These are phyloP conservation scores for Tolypeutes matacus DNA, from an alignment of 2,797 vertebrate species.

Conservation along the genomic window DNA sequence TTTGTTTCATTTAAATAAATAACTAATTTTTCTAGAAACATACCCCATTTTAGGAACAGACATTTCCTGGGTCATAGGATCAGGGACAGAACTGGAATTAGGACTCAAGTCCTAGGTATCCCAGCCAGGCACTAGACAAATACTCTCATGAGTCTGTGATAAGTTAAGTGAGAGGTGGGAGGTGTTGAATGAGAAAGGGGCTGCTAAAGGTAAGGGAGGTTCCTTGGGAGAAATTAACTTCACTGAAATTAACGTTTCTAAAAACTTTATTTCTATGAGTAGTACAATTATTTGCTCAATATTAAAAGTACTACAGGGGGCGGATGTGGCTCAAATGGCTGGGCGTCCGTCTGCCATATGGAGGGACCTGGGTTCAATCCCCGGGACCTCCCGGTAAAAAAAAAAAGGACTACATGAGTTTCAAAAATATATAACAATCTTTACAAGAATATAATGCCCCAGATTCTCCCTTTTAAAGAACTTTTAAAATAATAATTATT, in stretches of 20 bases:
- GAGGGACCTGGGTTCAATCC: too few species aligned
- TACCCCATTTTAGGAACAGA: too few species aligned
- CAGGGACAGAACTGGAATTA: too few species aligned
- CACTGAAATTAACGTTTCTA: conserved; percentile 22
- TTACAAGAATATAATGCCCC: conserved; percentile 6
- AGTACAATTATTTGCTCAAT: conserved; percentile 25
- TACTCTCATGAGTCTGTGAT: too few species aligned
- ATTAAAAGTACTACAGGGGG: conserved; percentile 35
- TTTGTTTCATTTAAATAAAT: too few species aligned
- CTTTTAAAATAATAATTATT: conserved; percentile 20
- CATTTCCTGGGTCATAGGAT: too few species aligned
- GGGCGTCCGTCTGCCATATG: too few species aligned
- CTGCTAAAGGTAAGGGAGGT: neutral
- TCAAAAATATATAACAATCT: neutral
- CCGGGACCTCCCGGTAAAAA: too few species aligned
- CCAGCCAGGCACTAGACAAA: too few species aligned
- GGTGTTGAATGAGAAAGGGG: rapidly evolving
- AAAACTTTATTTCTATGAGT: neutral
- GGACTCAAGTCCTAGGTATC: too few species aligned
- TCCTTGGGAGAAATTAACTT: neutral
- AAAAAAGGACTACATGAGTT: conserved; percentile 15
- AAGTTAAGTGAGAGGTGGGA: neutral
- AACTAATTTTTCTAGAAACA: too few species aligned
- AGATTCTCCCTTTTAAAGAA: neutral
- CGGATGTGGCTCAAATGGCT: too few species aligned